phyloP scores from a whole-genome alignment of 2,888 invertebrate genomes.

The Automeris io region DNA sequence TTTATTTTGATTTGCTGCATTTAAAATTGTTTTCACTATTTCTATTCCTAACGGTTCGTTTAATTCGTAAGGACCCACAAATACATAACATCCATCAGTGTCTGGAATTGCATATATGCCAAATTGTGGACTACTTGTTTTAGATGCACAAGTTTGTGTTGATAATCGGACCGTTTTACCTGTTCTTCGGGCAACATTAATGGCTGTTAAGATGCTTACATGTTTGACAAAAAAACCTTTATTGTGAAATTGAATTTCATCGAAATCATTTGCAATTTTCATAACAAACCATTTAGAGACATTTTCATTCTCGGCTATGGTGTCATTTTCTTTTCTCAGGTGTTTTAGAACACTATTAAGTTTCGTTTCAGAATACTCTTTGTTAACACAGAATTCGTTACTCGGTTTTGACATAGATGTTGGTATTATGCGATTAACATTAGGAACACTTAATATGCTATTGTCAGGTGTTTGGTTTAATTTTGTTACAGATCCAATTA shows the following conservation, averaged over 20 bases:
- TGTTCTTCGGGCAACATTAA: constrained; percentile 59
- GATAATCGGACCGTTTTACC: constrained; percentile 69
- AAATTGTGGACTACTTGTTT: constrained; percentile 41
- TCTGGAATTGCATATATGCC: constrained; percentile 65
- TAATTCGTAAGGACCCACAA: constrained; percentile 63
- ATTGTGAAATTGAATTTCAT: constrained; percentile 65
- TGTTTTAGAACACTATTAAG: too few relatives aligned
- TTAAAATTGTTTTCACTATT: constrained; percentile 38
- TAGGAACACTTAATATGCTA: background rate
- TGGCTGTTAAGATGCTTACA: constrained; percentile 66
- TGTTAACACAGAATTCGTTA: too few relatives aligned
- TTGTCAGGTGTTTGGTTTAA: background rate
- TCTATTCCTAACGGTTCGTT: constrained; percentile 57
- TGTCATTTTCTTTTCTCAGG: background rate
- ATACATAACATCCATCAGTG: constrained; percentile 44
- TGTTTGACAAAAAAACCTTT: constrained; percentile 73
- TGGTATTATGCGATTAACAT: too few relatives aligned
- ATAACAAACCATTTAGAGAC: constrained; percentile 75
- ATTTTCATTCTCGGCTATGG: constrained; percentile 17
- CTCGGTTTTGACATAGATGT: too few relatives aligned
- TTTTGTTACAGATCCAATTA: constrained; percentile 56
- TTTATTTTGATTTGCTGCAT: constrained; percentile 23
- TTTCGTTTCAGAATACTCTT: too few relatives aligned
- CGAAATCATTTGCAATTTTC: constrained; percentile 72
- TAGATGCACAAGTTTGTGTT: constrained; percentile 39